phyloP scores from a whole-genome alignment of 2,888 invertebrate genomes.

The Macropis europaea region DNA sequence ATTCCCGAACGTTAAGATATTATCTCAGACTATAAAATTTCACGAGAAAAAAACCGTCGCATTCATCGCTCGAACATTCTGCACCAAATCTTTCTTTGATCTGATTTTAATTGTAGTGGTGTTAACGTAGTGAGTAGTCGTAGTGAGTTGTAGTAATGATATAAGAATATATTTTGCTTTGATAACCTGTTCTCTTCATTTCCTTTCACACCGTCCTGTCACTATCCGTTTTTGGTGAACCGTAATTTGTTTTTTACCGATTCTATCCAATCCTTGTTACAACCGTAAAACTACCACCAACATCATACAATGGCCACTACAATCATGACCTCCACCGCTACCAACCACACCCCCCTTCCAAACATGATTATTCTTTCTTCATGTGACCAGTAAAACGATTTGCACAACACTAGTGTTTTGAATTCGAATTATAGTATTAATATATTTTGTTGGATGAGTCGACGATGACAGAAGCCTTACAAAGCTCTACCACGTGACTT shows the following conservation, averaged over 20 bases:
- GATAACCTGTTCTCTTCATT: slow-evolving; percentile 6
- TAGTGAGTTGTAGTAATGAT: slow-evolving; percentile 41
- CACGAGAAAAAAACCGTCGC: neutral
- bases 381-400: slow-evolving; percentile 37
- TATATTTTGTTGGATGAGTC: slow-evolving; percentile 76
- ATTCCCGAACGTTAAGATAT: neutral
- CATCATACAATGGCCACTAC: neutral
- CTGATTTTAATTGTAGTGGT: slow-evolving; percentile 39
- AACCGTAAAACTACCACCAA: neutral
- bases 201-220: neutral
- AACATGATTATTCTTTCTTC: slow-evolving; percentile 12
- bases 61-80: slow-evolving; percentile 3
- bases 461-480: slow-evolving; percentile 43
- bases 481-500: slow-evolving; percentile 53
- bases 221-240: neutral
- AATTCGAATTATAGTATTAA: slow-evolving; percentile 74
- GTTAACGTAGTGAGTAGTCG: slow-evolving; percentile 47
- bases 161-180: slow-evolving; percentile 15
- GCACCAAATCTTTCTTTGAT: neutral
- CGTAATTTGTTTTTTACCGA: neutral
- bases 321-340: neutral
- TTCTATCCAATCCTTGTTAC: neutral
- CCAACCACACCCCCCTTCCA: neutral
- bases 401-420: slow-evolving; percentile 50
- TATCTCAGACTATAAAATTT: too few relatives aligned